Evolutionary conservation across 2,888 invertebrate species (phyloP).

Genomic region (Globia sparganii): DNA sequence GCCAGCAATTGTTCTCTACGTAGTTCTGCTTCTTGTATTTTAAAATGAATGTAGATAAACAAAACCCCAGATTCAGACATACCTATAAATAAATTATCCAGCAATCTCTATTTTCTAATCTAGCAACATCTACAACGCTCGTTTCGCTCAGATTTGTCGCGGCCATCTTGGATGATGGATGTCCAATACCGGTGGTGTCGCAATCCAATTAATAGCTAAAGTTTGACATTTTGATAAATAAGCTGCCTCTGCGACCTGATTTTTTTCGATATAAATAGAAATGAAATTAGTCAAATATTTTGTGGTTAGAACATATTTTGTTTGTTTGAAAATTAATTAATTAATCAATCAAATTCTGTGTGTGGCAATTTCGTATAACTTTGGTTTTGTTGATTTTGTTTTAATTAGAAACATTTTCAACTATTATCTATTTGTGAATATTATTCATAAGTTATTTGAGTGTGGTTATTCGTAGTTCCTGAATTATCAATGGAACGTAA

Average conservation of each 20-base stretch:
- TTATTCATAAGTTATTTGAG: constrained; percentile 15
- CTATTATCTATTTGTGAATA: constrained; percentile 5
- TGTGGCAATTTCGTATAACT: constrained; percentile 6
- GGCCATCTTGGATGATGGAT: constrained; percentile 58
- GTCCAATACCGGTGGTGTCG: constrained; percentile 44
- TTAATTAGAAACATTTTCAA: constrained; percentile 16
- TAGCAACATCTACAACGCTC: constrained; percentile 45
- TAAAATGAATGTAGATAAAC: neutral
- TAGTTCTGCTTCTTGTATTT: neutral
- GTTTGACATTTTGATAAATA: constrained; percentile 63
- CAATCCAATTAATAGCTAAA: constrained; percentile 59
- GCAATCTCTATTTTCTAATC: constrained; percentile 48
- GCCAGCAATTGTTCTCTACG: neutral
- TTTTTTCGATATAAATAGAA: constrained; percentile 33
- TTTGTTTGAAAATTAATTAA: constrained; percentile 30
- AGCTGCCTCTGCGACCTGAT: constrained; percentile 12
- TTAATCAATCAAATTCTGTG: constrained; percentile 21
- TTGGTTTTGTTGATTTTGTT: constrained; percentile 7
- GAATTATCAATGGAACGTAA: neutral
- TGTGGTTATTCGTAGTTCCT: neutral
- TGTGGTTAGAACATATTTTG: neutral
- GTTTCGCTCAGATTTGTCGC: constrained; percentile 44
- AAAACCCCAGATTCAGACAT: neutral
- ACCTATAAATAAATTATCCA: constrained; percentile 21
- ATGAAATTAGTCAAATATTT: constrained; percentile 25